Base-by-base conservation (phyloP, 92 coral and sea anemone species). In the Nematostella vectensis region DNA sequence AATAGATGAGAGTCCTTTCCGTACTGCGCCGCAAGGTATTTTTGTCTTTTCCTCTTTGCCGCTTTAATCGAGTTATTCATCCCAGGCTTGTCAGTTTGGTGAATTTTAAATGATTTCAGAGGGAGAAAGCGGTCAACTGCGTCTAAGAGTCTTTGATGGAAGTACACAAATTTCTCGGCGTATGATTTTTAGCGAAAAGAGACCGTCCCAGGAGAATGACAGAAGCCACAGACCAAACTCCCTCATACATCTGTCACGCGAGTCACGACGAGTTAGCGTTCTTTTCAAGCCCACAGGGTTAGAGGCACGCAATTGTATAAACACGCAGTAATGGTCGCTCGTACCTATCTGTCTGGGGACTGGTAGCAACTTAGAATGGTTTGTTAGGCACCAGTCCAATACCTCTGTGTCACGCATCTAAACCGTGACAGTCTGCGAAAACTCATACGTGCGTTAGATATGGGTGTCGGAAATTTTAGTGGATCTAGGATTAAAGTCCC, bases 191-290 rank as follows among this genome's bases (percentile, higher is more conserved):
- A 67, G 47, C 44, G 74, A 42, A 48, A 57, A 67, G 21, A 57
- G 48, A 36, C 47, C 58, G 45, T 56, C 27, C 74, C 67, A 67
- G 30, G 54, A 29, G 55, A 67, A 67, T 43, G 49, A 16, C 36
- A 57, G 55, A 21, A 67, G 30, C 66, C 53, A 67, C 25, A 25
- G 33, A 42, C 65, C 72, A 67, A 67, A 67, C 29, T 36, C 65
- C 50, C 72, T 55, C 9, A 67, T 21, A 56, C 65, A 31, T 52
- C 61, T 62, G 13, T 50, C 40, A 15, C 40, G 40, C 40, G 22
- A 15, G 23, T 62, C 69, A 20, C 57, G 57, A 2, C 39, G 57
- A 13, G n/a, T 15, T 22, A 37, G 24, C 10, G 50, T 56, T 27
- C 29, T 23, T 56, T 28, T 56, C 8, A 15, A 33, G 15, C 8